Base-by-base conservation (phyloP, 2,113 vertebrate species). In the Callopanchax toddi region DNA sequence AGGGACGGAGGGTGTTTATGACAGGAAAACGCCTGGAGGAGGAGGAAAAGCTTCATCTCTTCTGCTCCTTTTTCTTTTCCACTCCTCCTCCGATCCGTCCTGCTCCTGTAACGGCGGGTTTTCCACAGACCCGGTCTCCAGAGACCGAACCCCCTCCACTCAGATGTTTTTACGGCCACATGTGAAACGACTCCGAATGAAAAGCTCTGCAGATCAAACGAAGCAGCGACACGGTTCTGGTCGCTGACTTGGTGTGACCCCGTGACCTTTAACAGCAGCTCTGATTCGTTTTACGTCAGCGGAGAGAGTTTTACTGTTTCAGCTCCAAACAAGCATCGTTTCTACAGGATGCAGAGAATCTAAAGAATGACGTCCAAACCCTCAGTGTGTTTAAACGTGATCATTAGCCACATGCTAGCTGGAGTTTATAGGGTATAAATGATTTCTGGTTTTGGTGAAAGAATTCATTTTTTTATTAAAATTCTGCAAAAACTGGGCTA, bases 51-150 rank as follows among this genome's bases (percentile, higher is more conserved):
- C n/a, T 37, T 6, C 22, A 17, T 12, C 6, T 39, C 37, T 15
- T 36, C 16, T 9, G 3, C 21, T 26, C 29, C 22, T 53, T 17
- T 16, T 7, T 9, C 17, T n/a, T 11, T 15, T n/a, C 29, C 12
- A 11, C 13, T 25, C 3, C 13, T 11, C 11, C 37, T 49, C 60
- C 59, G 58, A 54, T 71, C 67, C 4, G n/a, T 44, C 67, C 71
- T 59, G 64, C 58, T 53, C 58, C 51, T 58, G 59, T 68, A 79
- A 79, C 71, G 75, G 54, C 20, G 54, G 55, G 80, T 83, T 18
- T 74, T 76, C 58, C 7, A 3, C 37, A 56, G 67, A 73, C 23
- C 55, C 11, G 9, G 20, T 39, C 68, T 61, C 57, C 53, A 45
- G 75, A 56, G 60, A 45, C 54, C 0, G 25, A 46, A 1, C 43